These are phyloP conservation scores for Thunnus thynnus DNA, from an alignment of 2,113 vertebrate genomes.

Conservation along the genomic window DNA sequence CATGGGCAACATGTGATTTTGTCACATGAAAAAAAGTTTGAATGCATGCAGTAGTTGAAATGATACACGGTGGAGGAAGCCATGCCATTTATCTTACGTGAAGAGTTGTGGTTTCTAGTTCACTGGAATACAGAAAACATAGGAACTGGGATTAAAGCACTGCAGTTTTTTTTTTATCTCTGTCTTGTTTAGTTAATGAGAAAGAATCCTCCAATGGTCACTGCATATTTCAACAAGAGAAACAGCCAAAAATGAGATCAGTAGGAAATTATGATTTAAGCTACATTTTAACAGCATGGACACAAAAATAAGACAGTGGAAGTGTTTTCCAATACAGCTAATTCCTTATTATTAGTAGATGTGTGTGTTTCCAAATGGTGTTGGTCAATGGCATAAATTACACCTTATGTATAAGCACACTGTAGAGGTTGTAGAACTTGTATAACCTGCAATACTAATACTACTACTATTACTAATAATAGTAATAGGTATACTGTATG, in stretches of 20 bases:
- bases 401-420: neutral
- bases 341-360: too few species aligned
- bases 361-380: too few species aligned
- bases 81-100: conserved; percentile 25
- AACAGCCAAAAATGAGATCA: neutral
- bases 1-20: neutral
- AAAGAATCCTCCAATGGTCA: conserved; percentile 12
- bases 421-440: too few species aligned
- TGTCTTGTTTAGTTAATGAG: conserved; percentile 21
- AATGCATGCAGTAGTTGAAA: conserved; percentile 28
- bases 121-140: neutral
- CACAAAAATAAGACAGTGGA: neutral
- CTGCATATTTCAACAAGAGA: conserved; percentile 19
- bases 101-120: conserved; percentile 21
- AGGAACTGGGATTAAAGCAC: conserved; percentile 10
- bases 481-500: too few species aligned
- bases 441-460: too few species aligned
- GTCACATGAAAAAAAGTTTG: neutral
- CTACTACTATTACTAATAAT: neutral
- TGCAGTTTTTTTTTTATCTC: conserved; percentile 3
- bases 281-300: neutral
- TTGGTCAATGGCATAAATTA: too few species aligned
- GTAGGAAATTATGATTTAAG: neutral
- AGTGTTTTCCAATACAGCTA: neutral
- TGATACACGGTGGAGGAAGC: conserved; percentile 16